A percentile compares a stretch with the other conserved stretches of the same genome.
These are phyloP conservation scores for Rhizoglyphus robini DNA, from an alignment of 1,140 invertebrate species.

Conservation along the genomic window DNA sequence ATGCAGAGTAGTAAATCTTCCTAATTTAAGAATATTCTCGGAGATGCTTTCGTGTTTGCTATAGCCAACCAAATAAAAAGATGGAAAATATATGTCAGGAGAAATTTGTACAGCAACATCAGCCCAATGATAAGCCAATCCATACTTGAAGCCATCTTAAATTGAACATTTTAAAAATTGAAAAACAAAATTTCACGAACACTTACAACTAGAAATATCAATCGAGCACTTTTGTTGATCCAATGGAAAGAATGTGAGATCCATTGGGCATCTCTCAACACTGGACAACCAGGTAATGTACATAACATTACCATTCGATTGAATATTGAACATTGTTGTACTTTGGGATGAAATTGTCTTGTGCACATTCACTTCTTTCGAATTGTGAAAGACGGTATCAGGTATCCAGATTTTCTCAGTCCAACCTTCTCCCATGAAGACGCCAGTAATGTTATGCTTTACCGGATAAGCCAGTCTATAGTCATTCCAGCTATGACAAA, in stretches of 20 bases:
- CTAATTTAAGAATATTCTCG: conserved; percentile 27
- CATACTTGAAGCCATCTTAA: neutral
- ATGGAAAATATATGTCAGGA: conserved; percentile 1
- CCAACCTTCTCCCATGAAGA: neutral
- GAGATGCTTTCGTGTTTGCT: too few relatives aligned
- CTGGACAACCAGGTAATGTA: neutral
- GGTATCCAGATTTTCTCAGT: neutral
- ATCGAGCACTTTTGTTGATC: too few relatives aligned
- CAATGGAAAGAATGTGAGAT: neutral
- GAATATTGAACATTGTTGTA: neutral
- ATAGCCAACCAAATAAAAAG: neutral
- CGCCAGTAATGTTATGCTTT: neutral
- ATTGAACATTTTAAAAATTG: neutral
- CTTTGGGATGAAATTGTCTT: neutral
- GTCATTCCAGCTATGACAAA: conserved; percentile 12
- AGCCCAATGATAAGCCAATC: neutral
- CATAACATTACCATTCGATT: neutral
- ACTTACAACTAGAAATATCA: neutral
- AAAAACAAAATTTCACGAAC: neutral
- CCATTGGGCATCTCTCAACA: conserved; percentile 2
- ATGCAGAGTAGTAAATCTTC: conserved; percentile 26
- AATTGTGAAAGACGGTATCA: conserved; percentile 4
- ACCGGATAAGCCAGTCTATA: too few relatives aligned
- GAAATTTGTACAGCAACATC: neutral
- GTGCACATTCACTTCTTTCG: neutral